These are phyloP conservation scores for Sarcophaga subvicina DNA, from an alignment of 2,888 invertebrate species.

Conservation along the genomic window DNA sequence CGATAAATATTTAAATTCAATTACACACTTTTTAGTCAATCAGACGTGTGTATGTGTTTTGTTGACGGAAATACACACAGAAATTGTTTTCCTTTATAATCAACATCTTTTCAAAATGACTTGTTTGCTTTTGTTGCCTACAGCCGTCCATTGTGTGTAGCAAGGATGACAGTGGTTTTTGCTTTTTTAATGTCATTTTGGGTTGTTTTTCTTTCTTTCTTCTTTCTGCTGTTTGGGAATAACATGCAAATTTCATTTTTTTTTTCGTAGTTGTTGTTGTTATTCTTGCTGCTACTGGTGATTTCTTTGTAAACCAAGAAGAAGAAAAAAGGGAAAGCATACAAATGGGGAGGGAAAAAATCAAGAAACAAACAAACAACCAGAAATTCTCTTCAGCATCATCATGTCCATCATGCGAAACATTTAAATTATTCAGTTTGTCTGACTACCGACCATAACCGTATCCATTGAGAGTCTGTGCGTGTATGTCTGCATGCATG, in stretches of 20 bases:
- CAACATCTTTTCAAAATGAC: conserved; percentile 49
- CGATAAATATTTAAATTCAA: conserved; percentile 71
- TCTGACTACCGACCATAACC: conserved; percentile 56
- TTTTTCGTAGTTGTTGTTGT: conserved; percentile 11
- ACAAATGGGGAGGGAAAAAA: not conserved
- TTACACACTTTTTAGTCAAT: conserved; percentile 65
- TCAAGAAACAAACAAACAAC: conserved; percentile 38
- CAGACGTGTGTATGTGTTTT: not conserved
- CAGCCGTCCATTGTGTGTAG: conserved; percentile 33
- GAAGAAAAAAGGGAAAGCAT: not conserved
- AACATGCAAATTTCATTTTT: conserved; percentile 66
- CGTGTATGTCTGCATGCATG: conserved; percentile 74
- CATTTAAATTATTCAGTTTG: conserved; percentile 66
- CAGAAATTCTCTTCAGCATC: conserved; percentile 50
- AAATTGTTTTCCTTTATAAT: conserved; percentile 34
- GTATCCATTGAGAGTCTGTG: not conserved
- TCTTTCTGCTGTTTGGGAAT: conserved; percentile 56
- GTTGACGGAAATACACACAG: not conserved
- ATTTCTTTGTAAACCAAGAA: conserved; percentile 34
- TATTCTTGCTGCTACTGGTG: not conserved
- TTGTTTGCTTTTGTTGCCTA: conserved; percentile 40
- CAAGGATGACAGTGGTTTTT: not conserved
- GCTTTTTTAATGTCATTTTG: conserved; percentile 56
- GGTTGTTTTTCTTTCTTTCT: too few species aligned
- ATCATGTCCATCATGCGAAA: conserved; percentile 67